Base-by-base conservation (phyloP, 2,888 invertebrate species). In the Tetranychus truncatus region DNA sequence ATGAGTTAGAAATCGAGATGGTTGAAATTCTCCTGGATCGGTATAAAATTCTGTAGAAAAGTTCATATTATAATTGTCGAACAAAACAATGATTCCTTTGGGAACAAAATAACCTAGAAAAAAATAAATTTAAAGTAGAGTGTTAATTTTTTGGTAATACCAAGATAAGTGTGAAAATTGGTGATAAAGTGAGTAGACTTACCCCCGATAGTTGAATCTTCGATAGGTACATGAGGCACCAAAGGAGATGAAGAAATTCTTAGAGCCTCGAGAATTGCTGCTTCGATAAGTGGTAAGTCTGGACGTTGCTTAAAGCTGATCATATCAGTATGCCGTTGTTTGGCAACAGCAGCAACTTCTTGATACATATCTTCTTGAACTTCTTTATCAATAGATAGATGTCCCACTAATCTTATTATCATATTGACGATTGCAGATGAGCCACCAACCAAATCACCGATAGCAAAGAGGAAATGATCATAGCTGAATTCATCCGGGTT, bases 381-480 rank as follows among this genome's bases (percentile, higher is more conserved):
- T 44, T 86, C 82, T 0, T 88, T 88, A 81, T 89, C 76, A 8
- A 77, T 87, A 0, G 89, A 88, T 0, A 92, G 81, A 6, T 88
- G 86, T 44, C 79, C 78, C n/a, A 80, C 72, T 11, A 78, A 75
- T 77, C 92, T 83, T 88, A 91, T 90, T 0, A 91, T 87, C 45
- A 92, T 83, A 81, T 92, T 92, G 0, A 91, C 91, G 15, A 93
- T 88, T 0, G 92, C 92, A 0, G 92, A 90, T 81, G 92, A 91
- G 0, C 92, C 92, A 0, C 92, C 92, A 5, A 93, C 83, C 80
- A 93, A 91, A 80, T 93, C 92, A 15, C 77, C 79, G 15, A 80
- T 76, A 45, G 77, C 78, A 24, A 78, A 79, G 66, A 78, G 74
- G 6, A 73, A 75, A 45, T 78, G 78, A 20, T 75, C n/a, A 75